Base-by-base conservation (phyloP, 2,888 invertebrate species). In the Cistogaster globosa region DNA sequence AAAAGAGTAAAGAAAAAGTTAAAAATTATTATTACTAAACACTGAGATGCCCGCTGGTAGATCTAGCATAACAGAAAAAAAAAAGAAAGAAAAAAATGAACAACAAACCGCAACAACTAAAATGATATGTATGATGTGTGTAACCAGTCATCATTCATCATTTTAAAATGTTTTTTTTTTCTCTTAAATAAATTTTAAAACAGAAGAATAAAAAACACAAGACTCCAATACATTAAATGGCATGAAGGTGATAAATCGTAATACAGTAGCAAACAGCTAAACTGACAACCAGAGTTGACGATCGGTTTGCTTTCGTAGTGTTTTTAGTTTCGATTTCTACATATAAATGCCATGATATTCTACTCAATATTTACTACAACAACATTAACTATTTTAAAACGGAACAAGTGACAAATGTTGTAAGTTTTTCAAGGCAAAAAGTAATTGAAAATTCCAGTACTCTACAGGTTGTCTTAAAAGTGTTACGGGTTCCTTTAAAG, bases 101-200 rank as follows among this genome's bases (percentile, higher is more conserved):
- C 71, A 71, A 38, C 14, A 69, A 72, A 42, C 38, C 55, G 42
- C 36, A 67, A 58, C 38, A 58, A 38, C 12, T 38, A 22, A 58
- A 38, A 8, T 38, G n/a, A 63, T 45, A 63, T 76, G 58, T 55
- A 16, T 74, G 71, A 57, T 71, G 76, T 82, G 76, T 68, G 67
- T 77, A 81, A 65, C 84, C 77, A 84, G 84, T 81, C 77, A 84
- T 81, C 84, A 84, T 81, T 84, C 81, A 84, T 84, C 84, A 84
- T 84, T 81, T 81, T 69, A 38, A 72, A 72, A 18, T 68, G 51
- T 53, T 76, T 79, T 69, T 65, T 78, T 60, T 72, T n/a, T 48
- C 5, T 16, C n/a, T 1, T 45, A 69, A 45, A 63, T 18, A 57
- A 65, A 65, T 55, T 74, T 62, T 12, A 53, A 55, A 53, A 53